Conservation (phyloP, 2,888 invertebrate species). For the Entomobrya multifasciata region DNA sequence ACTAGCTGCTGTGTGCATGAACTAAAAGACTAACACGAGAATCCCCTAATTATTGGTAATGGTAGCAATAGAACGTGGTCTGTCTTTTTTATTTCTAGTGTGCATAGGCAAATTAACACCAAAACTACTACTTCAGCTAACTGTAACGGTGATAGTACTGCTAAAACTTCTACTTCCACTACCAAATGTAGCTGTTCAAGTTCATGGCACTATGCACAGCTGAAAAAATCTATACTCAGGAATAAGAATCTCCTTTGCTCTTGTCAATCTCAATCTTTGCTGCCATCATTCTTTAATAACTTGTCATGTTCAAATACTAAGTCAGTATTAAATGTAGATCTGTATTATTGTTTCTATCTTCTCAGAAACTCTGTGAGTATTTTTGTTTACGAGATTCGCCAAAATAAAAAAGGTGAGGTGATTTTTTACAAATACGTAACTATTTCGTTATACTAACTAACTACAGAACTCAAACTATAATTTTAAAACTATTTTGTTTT, state of each 20-base stretch:
- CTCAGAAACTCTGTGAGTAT: constrained; percentile 85
- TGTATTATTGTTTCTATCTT: constrained; percentile 80
- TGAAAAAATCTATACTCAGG: constrained; percentile 60
- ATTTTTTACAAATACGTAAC: neutral
- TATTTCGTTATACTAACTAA: too few species aligned
- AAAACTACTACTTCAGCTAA: constrained; percentile 9
- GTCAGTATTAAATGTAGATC: neutral
- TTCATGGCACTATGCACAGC: constrained; percentile 62
- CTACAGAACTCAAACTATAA: neutral
- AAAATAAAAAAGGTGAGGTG: constrained; percentile 83
- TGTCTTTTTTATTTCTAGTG: constrained; percentile 61
- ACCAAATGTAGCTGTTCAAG: constrained; percentile 52
- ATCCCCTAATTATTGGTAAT: too few species aligned
- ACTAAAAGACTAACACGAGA: neutral
- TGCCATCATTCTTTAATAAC: constrained; percentile 15
- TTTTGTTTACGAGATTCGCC: constrained; percentile 84
- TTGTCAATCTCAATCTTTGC: constrained; percentile 44
- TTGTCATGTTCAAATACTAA: constrained; percentile 13
- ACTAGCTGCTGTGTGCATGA: neutral
- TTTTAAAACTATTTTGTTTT: neutral
- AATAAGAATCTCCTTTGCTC: constrained; percentile 29
- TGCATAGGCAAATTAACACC: constrained; percentile 66
- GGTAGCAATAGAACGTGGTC: constrained; percentile 41
- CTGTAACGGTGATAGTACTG: constrained; percentile 37
- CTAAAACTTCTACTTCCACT: constrained; percentile 12